These are phyloP conservation scores for Aproaerema taeniolella DNA, from an alignment of 2,888 invertebrate genomes.

Conservation along the genomic window DNA sequence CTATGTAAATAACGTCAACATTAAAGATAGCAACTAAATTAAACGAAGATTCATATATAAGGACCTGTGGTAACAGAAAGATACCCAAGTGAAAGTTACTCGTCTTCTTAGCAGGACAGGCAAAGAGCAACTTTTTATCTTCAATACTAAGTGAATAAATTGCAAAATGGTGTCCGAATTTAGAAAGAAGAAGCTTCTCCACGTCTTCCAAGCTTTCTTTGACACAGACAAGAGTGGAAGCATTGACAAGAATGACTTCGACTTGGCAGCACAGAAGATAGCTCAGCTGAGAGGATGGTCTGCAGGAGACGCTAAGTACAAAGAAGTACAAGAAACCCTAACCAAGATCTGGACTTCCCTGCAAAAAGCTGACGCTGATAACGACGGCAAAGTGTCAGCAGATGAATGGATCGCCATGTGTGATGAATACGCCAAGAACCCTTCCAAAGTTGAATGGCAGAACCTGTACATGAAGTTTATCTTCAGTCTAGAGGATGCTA, in stretches of 20 bases:
- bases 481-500: conserved; percentile 91
- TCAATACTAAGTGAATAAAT: not conserved
- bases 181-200: conserved; percentile 91
- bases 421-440: conserved; percentile 87
- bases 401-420: conserved; percentile 94
- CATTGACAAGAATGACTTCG: conserved; percentile 92
- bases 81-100: not conserved
- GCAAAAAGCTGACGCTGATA: conserved; percentile 88
- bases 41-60: not conserved
- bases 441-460: conserved; percentile 88
- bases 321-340: conserved; percentile 84
- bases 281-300: conserved; percentile 88
- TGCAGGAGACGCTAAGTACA: conserved; percentile 82
- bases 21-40: not conserved
- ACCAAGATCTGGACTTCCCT: conserved; percentile 91
- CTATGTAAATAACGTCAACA: no score
- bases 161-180: conserved; percentile 86
- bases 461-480: conserved; percentile 90
- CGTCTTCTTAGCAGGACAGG: no score
- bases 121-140: no score
- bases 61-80: not conserved
- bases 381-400: conserved; percentile 89
- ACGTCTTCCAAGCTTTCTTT: conserved; percentile 92
- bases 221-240: conserved; percentile 93
- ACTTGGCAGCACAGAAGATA: conserved; percentile 89